These are phyloP conservation scores for Oreocharis arfaki DNA, from an alignment of 2,113 vertebrate species.

Conservation along the genomic window DNA sequence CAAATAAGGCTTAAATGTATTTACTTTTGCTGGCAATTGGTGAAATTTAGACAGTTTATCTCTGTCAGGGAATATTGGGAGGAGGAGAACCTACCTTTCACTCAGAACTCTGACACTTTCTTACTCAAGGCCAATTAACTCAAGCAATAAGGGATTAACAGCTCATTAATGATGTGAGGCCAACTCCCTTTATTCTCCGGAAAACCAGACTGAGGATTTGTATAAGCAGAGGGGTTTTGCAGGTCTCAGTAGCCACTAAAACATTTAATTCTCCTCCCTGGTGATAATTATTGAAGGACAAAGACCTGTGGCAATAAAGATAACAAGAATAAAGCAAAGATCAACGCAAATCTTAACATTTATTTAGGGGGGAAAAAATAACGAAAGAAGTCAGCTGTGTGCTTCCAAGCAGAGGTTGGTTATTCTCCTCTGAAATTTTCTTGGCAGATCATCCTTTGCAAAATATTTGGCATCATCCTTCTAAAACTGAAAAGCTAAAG, in stretches of 20 bases:
- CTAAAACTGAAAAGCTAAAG: not conserved
- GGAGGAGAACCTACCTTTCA: not conserved
- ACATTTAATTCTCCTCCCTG: not conserved
- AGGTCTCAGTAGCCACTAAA: not conserved
- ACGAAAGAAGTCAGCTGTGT: not conserved
- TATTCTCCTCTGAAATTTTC: not conserved
- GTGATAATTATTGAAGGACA: not conserved
- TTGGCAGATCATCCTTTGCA: not conserved
- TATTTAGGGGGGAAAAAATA: not conserved
- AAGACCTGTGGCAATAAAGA: not conserved
- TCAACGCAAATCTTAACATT: not conserved
- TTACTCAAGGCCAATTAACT: conserved; percentile 30
- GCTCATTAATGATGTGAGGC: not conserved
- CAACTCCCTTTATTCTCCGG: not conserved
- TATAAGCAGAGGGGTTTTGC: not conserved
- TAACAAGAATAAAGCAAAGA: not conserved
- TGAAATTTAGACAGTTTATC: not conserved
- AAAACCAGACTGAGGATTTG: not conserved
- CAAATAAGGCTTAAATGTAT: not conserved
- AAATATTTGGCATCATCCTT: not conserved
- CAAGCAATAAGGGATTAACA: conserved; percentile 20
- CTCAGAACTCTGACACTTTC: not conserved
- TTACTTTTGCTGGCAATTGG: not conserved
- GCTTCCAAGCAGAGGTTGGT: not conserved
- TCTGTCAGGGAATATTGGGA: not conserved